These are phyloP conservation scores for Tetrao urogallus DNA, from an alignment of 2,113 vertebrate species.

Conservation along the genomic window DNA sequence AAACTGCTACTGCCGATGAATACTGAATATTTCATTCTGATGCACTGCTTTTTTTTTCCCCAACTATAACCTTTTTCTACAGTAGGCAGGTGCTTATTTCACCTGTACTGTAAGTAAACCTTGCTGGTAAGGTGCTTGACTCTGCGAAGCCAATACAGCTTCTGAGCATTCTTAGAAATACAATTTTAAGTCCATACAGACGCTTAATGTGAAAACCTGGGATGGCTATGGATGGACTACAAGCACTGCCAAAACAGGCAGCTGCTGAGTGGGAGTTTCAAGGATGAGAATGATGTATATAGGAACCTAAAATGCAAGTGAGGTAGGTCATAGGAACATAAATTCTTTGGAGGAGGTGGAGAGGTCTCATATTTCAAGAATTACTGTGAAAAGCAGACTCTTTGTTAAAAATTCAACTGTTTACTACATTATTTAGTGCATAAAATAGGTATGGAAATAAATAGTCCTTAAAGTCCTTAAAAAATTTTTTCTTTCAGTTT, in stretches of 20 bases:
- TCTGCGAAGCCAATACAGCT: not conserved
- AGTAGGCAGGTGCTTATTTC: constrained; percentile 52
- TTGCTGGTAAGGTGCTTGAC: constrained; percentile 14
- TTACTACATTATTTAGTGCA: not conserved
- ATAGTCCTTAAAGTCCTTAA: not conserved
- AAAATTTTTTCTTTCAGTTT: not conserved
- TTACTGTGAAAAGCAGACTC: constrained; percentile 15
- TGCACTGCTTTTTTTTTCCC: not conserved
- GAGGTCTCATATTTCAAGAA: constrained; percentile 40
- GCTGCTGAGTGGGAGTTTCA: constrained; percentile 67
- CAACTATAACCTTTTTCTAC: not conserved
- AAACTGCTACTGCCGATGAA: not conserved
- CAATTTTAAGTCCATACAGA: constrained; percentile 7
- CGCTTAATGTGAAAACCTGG: constrained; percentile 56
- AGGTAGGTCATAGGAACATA: constrained; percentile 16
- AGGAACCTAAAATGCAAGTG: constrained; percentile 44
- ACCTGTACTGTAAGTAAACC: constrained; percentile 53
- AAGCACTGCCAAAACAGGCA: constrained; percentile 57
- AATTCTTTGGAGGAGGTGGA: not conserved
- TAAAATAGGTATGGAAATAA: not conserved
- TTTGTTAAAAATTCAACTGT: not conserved
- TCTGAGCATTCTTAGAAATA: constrained; percentile 28
- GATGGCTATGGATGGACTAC: not conserved
- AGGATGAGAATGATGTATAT: constrained; percentile 33
- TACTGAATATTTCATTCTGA: not conserved